A percentile compares a stretch with the other conserved stretches of the same genome.
These are phyloP conservation scores for Larimichthys crocea DNA, from an alignment of 2,113 vertebrate genomes.

Conservation along the genomic window DNA sequence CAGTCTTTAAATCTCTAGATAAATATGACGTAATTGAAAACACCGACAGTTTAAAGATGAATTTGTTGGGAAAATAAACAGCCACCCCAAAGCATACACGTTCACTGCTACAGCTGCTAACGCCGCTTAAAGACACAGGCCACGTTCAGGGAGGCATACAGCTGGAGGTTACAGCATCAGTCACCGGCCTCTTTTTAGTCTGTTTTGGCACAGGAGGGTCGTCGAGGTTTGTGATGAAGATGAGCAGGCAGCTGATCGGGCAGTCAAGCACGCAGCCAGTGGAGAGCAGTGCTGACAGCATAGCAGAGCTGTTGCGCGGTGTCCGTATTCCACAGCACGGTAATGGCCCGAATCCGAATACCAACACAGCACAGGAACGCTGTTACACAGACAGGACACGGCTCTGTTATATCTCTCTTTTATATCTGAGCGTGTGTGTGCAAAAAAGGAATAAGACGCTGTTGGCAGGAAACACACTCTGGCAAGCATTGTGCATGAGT, in stretches of 20 bases:
- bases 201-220: background rate
- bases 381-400: constrained; percentile 1
- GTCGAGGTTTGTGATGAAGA: constrained; percentile 18
- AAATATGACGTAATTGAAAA: background rate
- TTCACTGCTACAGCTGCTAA: background rate
- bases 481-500: constrained; percentile 24
- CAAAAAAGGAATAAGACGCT: constrained; percentile 30
- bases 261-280: constrained; percentile 11
- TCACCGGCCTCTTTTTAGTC: background rate
- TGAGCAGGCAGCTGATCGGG: background rate
- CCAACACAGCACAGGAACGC: constrained; percentile 27
- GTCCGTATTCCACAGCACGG: constrained; percentile 22
- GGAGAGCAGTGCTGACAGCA: constrained; percentile 31
- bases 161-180: background rate
- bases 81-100: background rate
- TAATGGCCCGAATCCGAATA: constrained; percentile 34
- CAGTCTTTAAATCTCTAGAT: background rate
- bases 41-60: too few species aligned
- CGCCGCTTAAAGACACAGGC: background rate
- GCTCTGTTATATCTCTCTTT: background rate
- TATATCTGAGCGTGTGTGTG: constrained; percentile 2
- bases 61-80: background rate
- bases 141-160: background rate
- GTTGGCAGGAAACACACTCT: constrained; percentile 31
- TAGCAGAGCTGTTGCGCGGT: constrained; percentile 29